Evolutionary conservation across 2,888 invertebrate genomes (phyloP).

Genomic region (Thera obeliscata): DNA sequence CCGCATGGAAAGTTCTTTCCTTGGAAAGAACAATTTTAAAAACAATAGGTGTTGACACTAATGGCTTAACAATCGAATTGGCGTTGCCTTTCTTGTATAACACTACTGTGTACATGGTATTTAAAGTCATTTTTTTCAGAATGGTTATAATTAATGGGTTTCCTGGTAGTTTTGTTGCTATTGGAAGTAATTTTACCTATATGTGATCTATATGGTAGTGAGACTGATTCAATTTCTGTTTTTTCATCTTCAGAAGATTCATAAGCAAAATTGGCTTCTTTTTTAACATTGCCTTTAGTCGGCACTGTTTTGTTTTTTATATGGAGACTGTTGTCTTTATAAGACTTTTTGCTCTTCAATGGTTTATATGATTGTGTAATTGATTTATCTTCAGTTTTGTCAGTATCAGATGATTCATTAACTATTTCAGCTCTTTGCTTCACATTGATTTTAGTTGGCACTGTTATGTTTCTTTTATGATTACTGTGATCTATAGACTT

Average conservation of each 20-base stretch:
- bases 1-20: no score
- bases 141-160: background rate
- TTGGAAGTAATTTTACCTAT: background rate
- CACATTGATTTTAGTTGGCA: slow-evolving; percentile 1
- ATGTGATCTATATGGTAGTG: background rate
- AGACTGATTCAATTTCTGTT: background rate
- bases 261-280: slow-evolving; percentile 2
- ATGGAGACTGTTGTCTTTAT: background rate
- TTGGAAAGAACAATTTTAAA: no score
- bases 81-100: slow-evolving; percentile 21
- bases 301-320: background rate
- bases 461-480: background rate
- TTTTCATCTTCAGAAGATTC: slow-evolving; percentile 17
- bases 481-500: no score
- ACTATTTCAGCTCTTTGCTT: background rate
- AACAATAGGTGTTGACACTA: no score
- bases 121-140: slow-evolving; percentile 8
- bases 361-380: no score
- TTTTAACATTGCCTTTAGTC: background rate
- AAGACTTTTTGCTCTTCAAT: background rate
- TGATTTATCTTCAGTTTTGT: no score
- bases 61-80: slow-evolving; percentile 50
- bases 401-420: no score
- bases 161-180: background rate
- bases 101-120: slow-evolving; percentile 10